Evolutionary conservation across 2,888 invertebrate species (phyloP), one percentile per base, ranked within the genome.

Genomic region (Busseola fusca): DNA sequence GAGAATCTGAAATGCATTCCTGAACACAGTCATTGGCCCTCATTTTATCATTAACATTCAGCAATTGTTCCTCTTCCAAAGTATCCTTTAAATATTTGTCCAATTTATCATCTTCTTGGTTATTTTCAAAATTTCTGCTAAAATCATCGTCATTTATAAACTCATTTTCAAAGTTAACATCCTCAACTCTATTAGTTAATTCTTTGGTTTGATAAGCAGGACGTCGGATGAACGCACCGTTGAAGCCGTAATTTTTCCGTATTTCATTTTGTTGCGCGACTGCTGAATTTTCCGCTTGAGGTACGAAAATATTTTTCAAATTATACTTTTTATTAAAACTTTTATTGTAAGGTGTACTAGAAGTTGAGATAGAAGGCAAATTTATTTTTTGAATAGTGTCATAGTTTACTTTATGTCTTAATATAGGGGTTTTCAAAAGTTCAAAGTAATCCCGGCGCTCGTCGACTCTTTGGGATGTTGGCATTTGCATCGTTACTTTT

Each of bases 21-120:
- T 82, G 64, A 66, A 69, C 76, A 76, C 88, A 87, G 30, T 84
- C 80, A 65, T 65, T 77, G 21, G 1, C 30, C 45, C 63, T 68
- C n/a, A 63, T 12, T 62, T 75, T 72, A 37, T 84, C 83, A 56
- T 69, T 67, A 14, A 37, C 16, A 69, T 70, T n/a, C 16, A 16
- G 0, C 9, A 67, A 45, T 34, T 48, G 25, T 30, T 69, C 59
- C 45, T 83, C 77, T 65, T 76, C 78, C 34, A 84, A 64, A 45
- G 45, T 45, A 7, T 45, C 45, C 7, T 45, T 7, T 48, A 48
- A 48, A 10, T 48, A 48, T 21, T 48, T 48, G 21, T 48, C 48
- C 21, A 10, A n/a, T 48, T 10, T n/a, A 48, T 48, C 48, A 21
- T 48, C 21, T 21, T 48, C 48, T 10, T 48, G 48, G 10, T 48